A percentile compares a stretch with the other conserved stretches of the same genome.
These are phyloP conservation scores for Hermaeophaga mercurialis DNA, from an alignment of 2,888 invertebrate species.

Conservation along the genomic window DNA sequence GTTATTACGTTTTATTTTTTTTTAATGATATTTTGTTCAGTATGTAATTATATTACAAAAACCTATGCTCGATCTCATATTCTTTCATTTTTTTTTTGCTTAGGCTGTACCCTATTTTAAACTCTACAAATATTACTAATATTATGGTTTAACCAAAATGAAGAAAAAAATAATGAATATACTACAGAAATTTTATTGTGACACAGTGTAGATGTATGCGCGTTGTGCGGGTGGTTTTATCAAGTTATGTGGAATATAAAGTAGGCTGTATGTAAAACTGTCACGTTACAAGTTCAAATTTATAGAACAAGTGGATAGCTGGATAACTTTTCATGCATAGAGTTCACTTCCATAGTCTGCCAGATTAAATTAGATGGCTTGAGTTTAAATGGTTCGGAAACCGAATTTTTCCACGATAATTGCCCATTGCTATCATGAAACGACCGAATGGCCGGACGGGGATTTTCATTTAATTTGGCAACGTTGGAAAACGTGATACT, in stretches of 20 bases:
- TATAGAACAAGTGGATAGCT: constrained; percentile 56
- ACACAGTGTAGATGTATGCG: not conserved
- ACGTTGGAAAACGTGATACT: constrained; percentile 21
- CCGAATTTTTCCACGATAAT: constrained; percentile 24
- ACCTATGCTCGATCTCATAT: too few species aligned
- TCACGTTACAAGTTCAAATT: constrained; percentile 55
- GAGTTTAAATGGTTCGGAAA: constrained; percentile 46
- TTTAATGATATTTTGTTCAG: too few species aligned
- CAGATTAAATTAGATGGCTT: constrained; percentile 54
- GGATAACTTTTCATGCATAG: constrained; percentile 52
- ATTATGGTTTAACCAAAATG: too few species aligned
- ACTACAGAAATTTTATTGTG: not conserved
- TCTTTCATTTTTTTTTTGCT: too few species aligned
- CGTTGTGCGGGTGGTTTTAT: constrained; percentile 34
- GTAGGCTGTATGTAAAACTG: constrained; percentile 53
- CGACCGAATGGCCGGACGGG: constrained; percentile 2
- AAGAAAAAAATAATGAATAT: too few species aligned
- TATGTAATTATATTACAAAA: too few species aligned
- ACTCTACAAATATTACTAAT: too few species aligned
- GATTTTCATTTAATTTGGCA: constrained; percentile 14
- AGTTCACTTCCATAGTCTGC: constrained; percentile 44
- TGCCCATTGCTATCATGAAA: constrained; percentile 9
- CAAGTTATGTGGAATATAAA: constrained; percentile 50
- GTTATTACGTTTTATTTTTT: too few species aligned
- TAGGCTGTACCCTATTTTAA: too few species aligned